Evolutionary conservation across 2,888 invertebrate species (phyloP).

Genomic region (Apodemia hepburni): DNA sequence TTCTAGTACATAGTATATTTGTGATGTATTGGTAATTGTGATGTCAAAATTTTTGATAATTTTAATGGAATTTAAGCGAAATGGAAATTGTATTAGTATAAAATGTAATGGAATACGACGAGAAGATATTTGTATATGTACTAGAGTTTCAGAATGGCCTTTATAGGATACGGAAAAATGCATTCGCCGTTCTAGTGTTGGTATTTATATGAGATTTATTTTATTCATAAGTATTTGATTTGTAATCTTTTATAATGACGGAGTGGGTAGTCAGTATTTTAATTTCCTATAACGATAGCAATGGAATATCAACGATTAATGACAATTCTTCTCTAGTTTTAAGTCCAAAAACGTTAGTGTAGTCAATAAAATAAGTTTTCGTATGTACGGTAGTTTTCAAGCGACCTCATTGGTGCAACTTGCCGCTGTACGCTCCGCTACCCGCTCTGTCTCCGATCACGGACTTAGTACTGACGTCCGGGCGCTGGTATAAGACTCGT

Average conservation of each 20-base stretch:
- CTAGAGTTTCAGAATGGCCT: conserved; percentile 8
- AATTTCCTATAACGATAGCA: not conserved
- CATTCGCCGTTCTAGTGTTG: conserved; percentile 23
- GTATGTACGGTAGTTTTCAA: conserved; percentile 24
- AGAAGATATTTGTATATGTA: conserved; percentile 10
- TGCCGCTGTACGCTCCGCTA: conserved; percentile 13
- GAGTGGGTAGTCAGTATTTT: conserved; percentile 5
- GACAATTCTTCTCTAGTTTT: conserved; percentile 10
- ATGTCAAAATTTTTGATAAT: conserved; percentile 14
- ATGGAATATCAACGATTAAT: conserved; percentile 14
- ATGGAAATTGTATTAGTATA: conserved; percentile 11
- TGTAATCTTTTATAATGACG: not conserved
- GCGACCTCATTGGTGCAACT: not conserved
- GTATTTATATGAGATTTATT: conserved; percentile 38
- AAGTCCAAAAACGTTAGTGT: not conserved
- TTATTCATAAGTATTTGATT: conserved; percentile 30
- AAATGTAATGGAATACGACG: not conserved
- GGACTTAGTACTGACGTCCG: not conserved
- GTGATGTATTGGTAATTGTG: conserved; percentile 11
- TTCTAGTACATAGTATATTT: conserved; percentile 11
- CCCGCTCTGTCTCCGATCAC: conserved; percentile 8
- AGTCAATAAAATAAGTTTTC: conserved; percentile 7
- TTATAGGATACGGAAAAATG: conserved; percentile 10
- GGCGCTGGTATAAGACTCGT: conserved; percentile 28
- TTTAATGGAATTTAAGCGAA: conserved; percentile 1